A percentile compares a stretch with the other conserved stretches of the same genome.
phyloP scores from a whole-genome alignment of 2,888 invertebrate species.

The Drosophila leonis region DNA sequence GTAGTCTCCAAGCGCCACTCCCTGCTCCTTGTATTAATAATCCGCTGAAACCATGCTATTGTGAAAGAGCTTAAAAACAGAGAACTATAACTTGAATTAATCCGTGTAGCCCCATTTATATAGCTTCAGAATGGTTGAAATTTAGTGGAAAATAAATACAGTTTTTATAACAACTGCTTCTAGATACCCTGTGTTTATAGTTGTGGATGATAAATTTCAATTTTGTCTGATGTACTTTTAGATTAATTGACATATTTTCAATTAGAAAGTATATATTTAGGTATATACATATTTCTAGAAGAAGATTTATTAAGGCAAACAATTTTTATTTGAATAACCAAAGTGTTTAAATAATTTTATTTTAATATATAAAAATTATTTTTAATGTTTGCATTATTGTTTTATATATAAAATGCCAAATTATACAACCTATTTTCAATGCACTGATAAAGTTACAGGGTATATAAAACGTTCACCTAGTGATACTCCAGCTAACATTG shows the following conservation, averaged over 20 bases:
- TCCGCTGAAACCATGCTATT: conserved; percentile 12
- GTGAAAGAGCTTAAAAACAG: conserved; percentile 5
- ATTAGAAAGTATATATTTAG: no score
- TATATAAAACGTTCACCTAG: neutral
- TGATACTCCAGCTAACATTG: neutral
- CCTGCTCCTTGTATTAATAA: conserved; percentile 13
- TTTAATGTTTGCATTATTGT: neutral
- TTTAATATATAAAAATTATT: no score
- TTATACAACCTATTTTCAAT: neutral
- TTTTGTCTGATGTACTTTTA: neutral
- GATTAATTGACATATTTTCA: neutral
- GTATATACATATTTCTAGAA: no score
- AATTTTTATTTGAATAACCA: no score
- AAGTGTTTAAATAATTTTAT: no score
- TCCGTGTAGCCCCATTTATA: neutral
- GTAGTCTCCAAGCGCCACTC: conserved; percentile 20
- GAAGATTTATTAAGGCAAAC: no score
- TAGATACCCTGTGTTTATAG: neutral
- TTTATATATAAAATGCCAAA: neutral
- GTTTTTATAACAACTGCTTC: neutral
- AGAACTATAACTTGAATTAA: neutral
- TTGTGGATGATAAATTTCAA: no score
- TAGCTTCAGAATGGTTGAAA: neutral
- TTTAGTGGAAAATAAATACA: neutral
- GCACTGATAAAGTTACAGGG: neutral